Conservation (phyloP, 92 coral and sea anemone genomes). For the Pocillopora meandrina region DNA sequence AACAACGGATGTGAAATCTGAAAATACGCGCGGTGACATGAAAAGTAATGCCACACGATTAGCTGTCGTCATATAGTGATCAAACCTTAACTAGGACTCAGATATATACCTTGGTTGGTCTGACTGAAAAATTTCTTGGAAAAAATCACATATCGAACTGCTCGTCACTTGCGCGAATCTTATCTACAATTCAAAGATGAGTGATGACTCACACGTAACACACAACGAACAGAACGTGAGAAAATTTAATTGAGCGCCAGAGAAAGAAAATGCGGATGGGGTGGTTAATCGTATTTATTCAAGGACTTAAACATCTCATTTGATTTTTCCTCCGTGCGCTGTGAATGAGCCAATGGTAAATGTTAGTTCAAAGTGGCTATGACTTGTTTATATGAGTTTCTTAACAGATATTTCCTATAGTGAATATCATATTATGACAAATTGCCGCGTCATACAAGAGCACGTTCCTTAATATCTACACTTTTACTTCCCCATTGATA, state of each 20-base stretch:
- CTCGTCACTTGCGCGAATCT: background rate
- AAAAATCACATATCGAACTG: background rate
- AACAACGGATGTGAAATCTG: constrained; percentile 18
- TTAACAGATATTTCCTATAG: background rate
- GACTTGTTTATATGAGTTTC: constrained; percentile 1
- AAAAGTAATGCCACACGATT: background rate
- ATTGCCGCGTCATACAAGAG: constrained; percentile 11
- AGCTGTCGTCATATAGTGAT: background rate
- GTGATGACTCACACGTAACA: background rate
- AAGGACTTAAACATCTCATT: constrained; percentile 34
- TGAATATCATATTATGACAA: background rate
- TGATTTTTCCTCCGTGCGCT: background rate
- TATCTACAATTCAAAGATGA: background rate
- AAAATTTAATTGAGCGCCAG: constrained; percentile 6
- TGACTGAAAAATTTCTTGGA: background rate
- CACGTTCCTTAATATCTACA: constrained; percentile 13
- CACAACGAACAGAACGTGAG: background rate
- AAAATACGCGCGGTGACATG: background rate
- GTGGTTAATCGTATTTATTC: constrained; percentile 28
- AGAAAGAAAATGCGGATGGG: constrained; percentile 13
- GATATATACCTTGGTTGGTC: too few relatives aligned
- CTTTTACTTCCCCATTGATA: background rate
- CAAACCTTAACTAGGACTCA: background rate
- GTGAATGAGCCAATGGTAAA: constrained; percentile 11
- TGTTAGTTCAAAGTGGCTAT: constrained; percentile 11